phyloP scores from a whole-genome alignment of 2,113 vertebrate genomes.

The Tichodroma muraria region DNA sequence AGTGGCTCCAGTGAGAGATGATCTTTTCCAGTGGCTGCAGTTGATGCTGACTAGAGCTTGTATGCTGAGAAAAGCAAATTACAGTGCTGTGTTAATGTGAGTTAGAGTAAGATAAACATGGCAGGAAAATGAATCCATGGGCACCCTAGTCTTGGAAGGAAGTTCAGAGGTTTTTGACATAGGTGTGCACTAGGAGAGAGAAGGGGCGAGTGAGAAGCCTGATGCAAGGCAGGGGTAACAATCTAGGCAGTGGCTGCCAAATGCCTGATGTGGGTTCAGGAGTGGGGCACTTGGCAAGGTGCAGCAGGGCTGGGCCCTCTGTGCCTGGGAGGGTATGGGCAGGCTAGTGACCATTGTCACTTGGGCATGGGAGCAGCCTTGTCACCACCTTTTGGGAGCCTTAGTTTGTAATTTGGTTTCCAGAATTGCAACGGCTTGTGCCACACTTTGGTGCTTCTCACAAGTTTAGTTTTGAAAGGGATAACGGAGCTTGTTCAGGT shows the following conservation, averaged over 20 bases:
- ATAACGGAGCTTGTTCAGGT: neutral
- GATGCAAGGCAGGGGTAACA: fast-evolving
- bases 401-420: neutral
- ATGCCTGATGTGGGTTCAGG: fast-evolving
- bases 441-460: neutral
- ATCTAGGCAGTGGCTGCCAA: neutral
- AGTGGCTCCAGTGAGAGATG: fast-evolving
- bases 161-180: neutral
- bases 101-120: neutral
- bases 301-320: neutral
- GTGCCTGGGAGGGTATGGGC: fast-evolving
- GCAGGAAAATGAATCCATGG: neutral
- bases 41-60: neutral
- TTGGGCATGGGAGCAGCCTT: too few species aligned
- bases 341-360: neutral
- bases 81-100: neutral
- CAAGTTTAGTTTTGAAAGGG: neutral
- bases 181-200: neutral
- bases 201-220: neutral
- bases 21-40: neutral
- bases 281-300: neutral
- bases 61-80: neutral
- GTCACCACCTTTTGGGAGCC: neutral
- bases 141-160: neutral
- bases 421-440: neutral